A percentile compares a stretch with the other conserved stretches of the same genome.
These are phyloP conservation scores for Anas flavirostris DNA, from an alignment of 2,797 vertebrate species.

Conservation along the genomic window DNA sequence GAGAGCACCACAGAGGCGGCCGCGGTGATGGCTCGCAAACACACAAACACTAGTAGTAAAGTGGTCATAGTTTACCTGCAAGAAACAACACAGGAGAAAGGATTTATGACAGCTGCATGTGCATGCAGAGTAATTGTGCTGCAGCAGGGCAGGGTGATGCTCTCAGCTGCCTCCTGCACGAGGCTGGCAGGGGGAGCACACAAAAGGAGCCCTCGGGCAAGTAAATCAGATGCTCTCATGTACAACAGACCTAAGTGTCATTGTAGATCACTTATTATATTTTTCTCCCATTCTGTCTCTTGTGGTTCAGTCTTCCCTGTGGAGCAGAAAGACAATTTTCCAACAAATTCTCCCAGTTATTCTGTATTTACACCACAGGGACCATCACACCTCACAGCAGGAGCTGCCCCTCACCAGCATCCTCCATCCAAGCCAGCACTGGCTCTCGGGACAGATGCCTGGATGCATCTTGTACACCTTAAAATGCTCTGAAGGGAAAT, in stretches of 20 bases:
- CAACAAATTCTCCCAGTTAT: background rate
- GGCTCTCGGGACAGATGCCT: background rate
- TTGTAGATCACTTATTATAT: background rate
- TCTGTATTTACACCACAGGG: background rate
- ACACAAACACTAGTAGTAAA: conserved; percentile 88
- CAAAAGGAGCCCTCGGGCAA: background rate
- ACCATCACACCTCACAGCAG: background rate
- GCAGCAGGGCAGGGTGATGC: background rate
- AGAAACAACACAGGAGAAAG: conserved; percentile 56
- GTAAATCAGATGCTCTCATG: background rate
- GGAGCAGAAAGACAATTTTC: conserved; percentile 8
- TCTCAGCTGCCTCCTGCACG: background rate
- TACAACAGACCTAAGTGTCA: background rate
- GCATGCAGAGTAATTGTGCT: background rate
- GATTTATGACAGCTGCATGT: background rate
- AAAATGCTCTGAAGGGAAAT: background rate
- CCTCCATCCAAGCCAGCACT: background rate
- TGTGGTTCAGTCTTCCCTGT: background rate
- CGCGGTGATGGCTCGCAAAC: conserved; percentile 84
- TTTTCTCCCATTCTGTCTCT: background rate
- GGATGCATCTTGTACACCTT: background rate
- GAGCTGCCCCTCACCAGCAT: background rate
- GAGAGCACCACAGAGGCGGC: conserved; percentile 79
- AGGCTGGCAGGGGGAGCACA: background rate
- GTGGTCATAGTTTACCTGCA: conserved; percentile 90